phyloP scores from a whole-genome alignment of 2,888 invertebrate genomes.

The Urechis unicinctus region DNA sequence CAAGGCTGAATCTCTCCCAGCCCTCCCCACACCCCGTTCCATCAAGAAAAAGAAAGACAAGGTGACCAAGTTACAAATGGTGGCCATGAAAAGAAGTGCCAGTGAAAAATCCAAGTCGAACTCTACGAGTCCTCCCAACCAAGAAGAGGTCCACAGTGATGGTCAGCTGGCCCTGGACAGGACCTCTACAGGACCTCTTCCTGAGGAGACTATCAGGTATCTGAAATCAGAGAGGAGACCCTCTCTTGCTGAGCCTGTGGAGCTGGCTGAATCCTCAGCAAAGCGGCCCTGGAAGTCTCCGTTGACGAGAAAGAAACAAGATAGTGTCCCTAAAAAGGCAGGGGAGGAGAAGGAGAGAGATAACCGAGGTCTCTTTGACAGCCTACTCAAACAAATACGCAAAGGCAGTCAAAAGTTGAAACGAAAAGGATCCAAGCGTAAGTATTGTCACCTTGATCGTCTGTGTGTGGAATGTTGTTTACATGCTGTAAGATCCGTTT shows the following conservation, averaged over 20 bases:
- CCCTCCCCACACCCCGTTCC: background rate
- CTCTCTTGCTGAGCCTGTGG: background rate
- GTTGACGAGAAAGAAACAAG: conserved; percentile 7
- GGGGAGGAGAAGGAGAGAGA: conserved; percentile 1
- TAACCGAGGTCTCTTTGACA: conserved; percentile 18
- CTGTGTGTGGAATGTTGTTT: background rate
- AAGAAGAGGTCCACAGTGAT: background rate
- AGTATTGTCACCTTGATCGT: background rate
- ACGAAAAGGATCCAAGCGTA: conserved; percentile 7
- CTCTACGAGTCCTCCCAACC: background rate
- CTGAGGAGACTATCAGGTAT: too few relatives aligned
- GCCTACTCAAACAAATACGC: conserved; percentile 12
- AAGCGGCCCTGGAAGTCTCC: conserved; percentile 7
- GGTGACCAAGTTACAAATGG: background rate
- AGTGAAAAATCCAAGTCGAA: conserved; percentile 4
- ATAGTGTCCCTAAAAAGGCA: background rate
- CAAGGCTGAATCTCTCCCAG: background rate
- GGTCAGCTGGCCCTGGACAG: background rate
- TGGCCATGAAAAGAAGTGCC: background rate
- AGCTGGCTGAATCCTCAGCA: background rate
- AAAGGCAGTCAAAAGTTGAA: conserved; percentile 13
- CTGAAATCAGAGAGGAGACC: too few relatives aligned
- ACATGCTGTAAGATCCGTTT: background rate
- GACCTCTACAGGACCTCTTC: background rate
- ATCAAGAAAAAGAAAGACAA: background rate